Evolutionary conservation across 1,140 invertebrate species (phyloP), one percentile per base, ranked within the genome.

Genomic region (Diprion similis): DNA sequence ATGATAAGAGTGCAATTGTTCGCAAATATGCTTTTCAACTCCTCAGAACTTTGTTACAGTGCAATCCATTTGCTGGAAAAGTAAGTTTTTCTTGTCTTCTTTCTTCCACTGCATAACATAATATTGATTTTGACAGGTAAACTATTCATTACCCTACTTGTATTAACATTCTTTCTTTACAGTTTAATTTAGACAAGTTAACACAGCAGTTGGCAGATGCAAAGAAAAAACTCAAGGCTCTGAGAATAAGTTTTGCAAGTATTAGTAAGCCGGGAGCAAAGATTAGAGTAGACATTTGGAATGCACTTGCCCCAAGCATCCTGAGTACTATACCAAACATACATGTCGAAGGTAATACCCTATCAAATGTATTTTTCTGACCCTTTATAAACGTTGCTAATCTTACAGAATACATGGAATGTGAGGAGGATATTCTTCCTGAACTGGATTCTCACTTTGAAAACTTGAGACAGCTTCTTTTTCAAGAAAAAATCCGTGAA

Each of bases 21-120:
- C 89, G 95, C 1, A 96, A 95, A 84, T 91, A 93, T 75, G 93
- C 95, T 67, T 89, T 97, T 70, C 93, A 94, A 79, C 86, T 95
- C n/a, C 78, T 95, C 10, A 92, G 92, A 48, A 88, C 91, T 18
- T 91, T 96, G 77, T 86, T 97, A 8, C 92, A 95, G 84, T 91
- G 90, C 65, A 96, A 97, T 89, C 94, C 95, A 47, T 96, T 94
- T 85, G 89, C 90, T 73, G 88, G 89, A 15, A 91, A 90, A 88
- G 91, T 92, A 82, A 76, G 70, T 77, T 86, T 87, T 17, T 89
- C 89, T 0, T 87, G 84, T 67, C 7, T 70, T 15, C 59, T 18
- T 1, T 65, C 15, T 65, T 65, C 18, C 59, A 65, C 6, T 65
- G 15, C 59, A 1, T 65, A 18, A 18, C 18, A 65, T n/a, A 18